Percentiles rank a stretch among this genome's conserved stretches.
Evolutionary conservation across 2,113 vertebrate species (phyloP).

Genomic region (Phaethon lepturus): DNA sequence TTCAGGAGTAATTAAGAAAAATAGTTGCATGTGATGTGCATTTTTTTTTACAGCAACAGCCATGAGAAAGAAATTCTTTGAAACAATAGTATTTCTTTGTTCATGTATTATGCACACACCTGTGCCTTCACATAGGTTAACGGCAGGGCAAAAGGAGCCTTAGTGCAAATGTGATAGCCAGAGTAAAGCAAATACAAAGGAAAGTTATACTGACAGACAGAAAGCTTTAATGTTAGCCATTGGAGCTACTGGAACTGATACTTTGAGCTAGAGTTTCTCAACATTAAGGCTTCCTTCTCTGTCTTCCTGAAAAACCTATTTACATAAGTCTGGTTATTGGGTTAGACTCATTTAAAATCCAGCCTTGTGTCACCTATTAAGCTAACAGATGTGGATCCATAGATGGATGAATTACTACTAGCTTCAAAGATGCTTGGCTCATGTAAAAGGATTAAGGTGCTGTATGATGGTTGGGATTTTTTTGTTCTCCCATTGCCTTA

Average conservation of each 20-base stretch:
- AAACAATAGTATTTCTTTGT: constrained; percentile 31
- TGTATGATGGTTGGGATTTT: background rate
- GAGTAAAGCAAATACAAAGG: constrained; percentile 18
- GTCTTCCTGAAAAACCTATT: constrained; percentile 39
- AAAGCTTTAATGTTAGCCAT: constrained; percentile 28
- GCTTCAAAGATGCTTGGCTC: constrained; percentile 6
- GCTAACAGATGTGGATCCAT: constrained; percentile 47
- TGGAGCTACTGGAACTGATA: constrained; percentile 46
- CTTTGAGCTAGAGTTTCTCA: constrained; percentile 63
- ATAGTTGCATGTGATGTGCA: background rate
- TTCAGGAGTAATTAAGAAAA: constrained; percentile 68
- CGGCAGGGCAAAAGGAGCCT: constrained; percentile 20
- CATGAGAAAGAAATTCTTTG: constrained; percentile 13
- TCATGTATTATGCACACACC: constrained; percentile 50
- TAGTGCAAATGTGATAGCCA: constrained; percentile 42
- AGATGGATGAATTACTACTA: constrained; percentile 39
- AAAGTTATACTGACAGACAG: constrained; percentile 24
- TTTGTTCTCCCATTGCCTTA: constrained; percentile 45
- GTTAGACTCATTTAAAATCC: constrained; percentile 48
- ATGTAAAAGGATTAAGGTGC: background rate
- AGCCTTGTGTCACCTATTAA: constrained; percentile 49
- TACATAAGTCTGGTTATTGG: constrained; percentile 27
- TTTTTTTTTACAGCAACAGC: background rate
- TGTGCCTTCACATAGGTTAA: constrained; percentile 39
- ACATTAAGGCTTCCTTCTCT: constrained; percentile 27